Percentiles rank a stretch among this genome's conserved stretches.
These are phyloP conservation scores for Drosophila hydei DNA, from an alignment of 1,140 invertebrate genomes.

Conservation along the genomic window DNA sequence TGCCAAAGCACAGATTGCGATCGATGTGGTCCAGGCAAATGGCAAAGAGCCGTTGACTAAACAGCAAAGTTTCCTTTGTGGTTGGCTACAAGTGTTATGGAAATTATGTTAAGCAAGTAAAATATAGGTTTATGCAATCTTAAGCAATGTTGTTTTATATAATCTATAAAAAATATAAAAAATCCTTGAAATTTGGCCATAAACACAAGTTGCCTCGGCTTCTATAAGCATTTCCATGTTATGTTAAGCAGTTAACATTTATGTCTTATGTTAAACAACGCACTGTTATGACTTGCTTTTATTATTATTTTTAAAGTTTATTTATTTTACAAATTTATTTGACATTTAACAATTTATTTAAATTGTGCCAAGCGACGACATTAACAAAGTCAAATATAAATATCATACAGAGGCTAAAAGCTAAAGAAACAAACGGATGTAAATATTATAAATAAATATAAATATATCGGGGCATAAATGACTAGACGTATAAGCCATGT, in stretches of 20 bases:
- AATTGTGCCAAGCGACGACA: not conserved
- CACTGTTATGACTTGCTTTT: not conserved
- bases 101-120: not conserved
- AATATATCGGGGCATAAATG: not conserved
- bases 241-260: constrained; percentile 4
- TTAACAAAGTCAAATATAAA: constrained; percentile 10
- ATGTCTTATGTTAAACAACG: too few relatives aligned
- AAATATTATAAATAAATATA: not conserved
- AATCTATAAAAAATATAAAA: too few relatives aligned
- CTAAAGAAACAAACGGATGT: not conserved
- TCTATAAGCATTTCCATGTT: not conserved
- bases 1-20: constrained; percentile 64
- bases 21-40: constrained; percentile 35
- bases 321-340: not conserved
- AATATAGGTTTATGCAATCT: too few relatives aligned
- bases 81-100: not conserved
- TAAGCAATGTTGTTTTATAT: too few relatives aligned
- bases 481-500: constrained; percentile 3
- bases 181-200: too few relatives aligned
- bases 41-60: constrained; percentile 18
- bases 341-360: constrained; percentile 9
- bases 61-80: not conserved
- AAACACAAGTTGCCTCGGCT: not conserved
- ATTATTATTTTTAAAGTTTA: not conserved
- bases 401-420: not conserved